These are phyloP conservation scores for Patiria pectinifera DNA, from an alignment of 53 echinoderm and acorn worm species.

Conservation along the genomic window DNA sequence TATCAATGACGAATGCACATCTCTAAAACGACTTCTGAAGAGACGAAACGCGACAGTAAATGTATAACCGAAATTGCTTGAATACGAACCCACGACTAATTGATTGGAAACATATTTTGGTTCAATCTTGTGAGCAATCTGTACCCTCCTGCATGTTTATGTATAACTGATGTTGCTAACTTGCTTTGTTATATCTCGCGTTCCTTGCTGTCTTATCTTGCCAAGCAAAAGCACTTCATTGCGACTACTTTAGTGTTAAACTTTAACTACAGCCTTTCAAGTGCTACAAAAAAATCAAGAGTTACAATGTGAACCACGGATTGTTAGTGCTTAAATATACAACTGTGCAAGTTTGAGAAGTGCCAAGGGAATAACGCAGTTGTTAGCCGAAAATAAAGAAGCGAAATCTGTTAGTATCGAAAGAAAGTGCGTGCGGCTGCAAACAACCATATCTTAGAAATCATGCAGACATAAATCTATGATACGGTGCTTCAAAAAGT, in stretches of 20 bases:
- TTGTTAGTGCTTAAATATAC: not conserved
- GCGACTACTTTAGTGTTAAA: not conserved
- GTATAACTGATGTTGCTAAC: too few relatives aligned
- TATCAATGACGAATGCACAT: too few relatives aligned
- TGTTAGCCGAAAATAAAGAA: not conserved
- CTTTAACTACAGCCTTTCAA: not conserved
- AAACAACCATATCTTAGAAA: not conserved
- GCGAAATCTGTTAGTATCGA: not conserved
- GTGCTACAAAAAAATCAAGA: not conserved
- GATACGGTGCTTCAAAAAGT: not conserved
- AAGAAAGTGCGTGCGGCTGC: not conserved
- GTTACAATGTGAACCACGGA: not conserved
- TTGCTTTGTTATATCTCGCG: too few relatives aligned
- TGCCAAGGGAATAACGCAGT: not conserved
- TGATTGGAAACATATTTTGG: too few relatives aligned
- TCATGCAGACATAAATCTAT: not conserved
- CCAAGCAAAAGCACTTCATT: not conserved
- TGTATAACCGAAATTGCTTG: too few relatives aligned
- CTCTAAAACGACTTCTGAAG: too few relatives aligned
- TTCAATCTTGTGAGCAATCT: too few relatives aligned
- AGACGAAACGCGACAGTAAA: too few relatives aligned
- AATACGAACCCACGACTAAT: too few relatives aligned
- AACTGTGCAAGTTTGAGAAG: not conserved
- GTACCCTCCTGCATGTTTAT: too few relatives aligned
- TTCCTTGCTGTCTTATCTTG: too few relatives aligned